Base-by-base conservation (phyloP, 2,888 invertebrate genomes). In the Sarcophaga caerulescens region DNA sequence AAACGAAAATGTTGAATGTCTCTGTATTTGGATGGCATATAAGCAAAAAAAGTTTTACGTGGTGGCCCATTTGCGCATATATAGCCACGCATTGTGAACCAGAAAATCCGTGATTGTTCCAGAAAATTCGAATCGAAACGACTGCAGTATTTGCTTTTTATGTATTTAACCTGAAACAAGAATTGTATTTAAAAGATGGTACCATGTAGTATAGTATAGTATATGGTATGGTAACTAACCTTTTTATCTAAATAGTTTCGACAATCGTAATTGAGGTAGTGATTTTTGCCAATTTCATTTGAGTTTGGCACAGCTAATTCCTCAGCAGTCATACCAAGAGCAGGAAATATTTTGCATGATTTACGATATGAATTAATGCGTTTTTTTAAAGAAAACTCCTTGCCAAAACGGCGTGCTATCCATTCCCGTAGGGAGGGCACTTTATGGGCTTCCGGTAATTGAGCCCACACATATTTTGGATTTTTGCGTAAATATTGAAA, bases 391-490 rank as follows among this genome's bases (percentile, higher is more conserved):
- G 90, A 89, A 63, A 90, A 92, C 0, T 87, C 86, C 44, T 90
- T 90, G 3, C 92, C 92, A 71, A 90, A 93, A 0, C 92, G 91
- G 0, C 80, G 74, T 4, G 88, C 85, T 4, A 92, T 89, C 91
- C 92, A 93, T 45, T 91, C 90, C 12, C 89, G 81, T 1, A 93
- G 84, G 4, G 90, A 60, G 0, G 92, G 92, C 14, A 90, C 81
- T 3, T 89, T 88, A 57, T 92, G 88, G 0, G 90, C 91, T 44
- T 92, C 87, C 0, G 92, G 92, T 65, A 93, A 59, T 2, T 91
- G 89, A 14, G 91, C 92, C 52, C 92, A 63, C 0, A 93, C 90
- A 85, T 88, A 92, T 45, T 91, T 90, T 4, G 88, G 90, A 87
- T 93, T 90, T 74, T 89, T 68, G 8, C 88, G 88, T 65, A 93